Base-by-base conservation (phyloP, 2,113 vertebrate species). In the Natator depressus region DNA sequence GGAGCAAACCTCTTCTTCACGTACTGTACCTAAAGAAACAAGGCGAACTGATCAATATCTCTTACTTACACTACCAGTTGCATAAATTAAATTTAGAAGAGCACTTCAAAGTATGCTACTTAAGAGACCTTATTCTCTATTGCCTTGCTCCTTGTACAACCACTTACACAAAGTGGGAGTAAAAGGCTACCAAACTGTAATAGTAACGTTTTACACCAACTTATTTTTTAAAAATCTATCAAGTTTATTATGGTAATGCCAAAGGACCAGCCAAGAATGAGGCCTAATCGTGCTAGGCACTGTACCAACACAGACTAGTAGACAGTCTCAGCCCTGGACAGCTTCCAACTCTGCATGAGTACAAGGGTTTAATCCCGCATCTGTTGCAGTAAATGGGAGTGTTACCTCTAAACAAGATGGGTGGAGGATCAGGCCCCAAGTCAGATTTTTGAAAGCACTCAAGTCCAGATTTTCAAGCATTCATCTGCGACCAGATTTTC, bases 371-470 rank as follows among this genome's bases (percentile, higher is more conserved):
- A 17, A 57, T 19, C 65, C 22, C 13, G 38, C n/a, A 47, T 12
- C 75, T 47, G 13, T 16, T 78, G 35, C 35, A 10, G 19, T 38
- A 19, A 72, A n/a, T 38, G 65, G 72, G 72, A 76, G 24, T 87
- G 75, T 50, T 87, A 42, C 22, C 89, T 87, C 62, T 35, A 47
- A 65, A 2, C 72, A 65, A 75, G 75, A 91, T 91, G 88, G 24
- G 20, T 53, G 85, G 27, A 88, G 22, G 72, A 49, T 80, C 49
- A 54, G 79, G 57, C 57, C 12, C 84, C 86, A 83, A 27, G 31
- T 65, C 9, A 47, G 38, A 78, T 47, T 47, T 78, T 22, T 47
- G 12, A 27, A 78, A 78, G 72, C 19, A 38, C n/a, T 75, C 8
- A 20, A 42, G 38, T 11, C 38, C 24, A 81, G 50, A 11, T 72